Base-by-base conservation (phyloP, 2,888 invertebrate species). In the Miltochrista miniata region DNA sequence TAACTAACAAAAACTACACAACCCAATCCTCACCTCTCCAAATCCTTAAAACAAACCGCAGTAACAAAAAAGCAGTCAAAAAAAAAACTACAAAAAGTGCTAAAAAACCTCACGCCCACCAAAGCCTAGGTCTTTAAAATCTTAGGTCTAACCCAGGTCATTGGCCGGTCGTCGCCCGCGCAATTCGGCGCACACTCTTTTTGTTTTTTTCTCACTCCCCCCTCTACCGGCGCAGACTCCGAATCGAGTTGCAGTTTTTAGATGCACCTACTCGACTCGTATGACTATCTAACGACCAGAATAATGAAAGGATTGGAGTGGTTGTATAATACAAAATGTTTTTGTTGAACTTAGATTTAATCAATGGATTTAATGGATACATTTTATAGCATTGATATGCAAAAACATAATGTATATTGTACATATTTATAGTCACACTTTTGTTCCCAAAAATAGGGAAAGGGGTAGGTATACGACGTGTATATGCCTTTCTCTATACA, bases 201-300 rank as follows among this genome's bases (percentile, higher is more conserved):
- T 73, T 79, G 79, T 71, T 50, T 48, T 45, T 43, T 35, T 46
- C 43, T 40, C 51, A 54, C 61, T 61, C 56, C 48, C 56, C 48
- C 48, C 48, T 43, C 35, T 7, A 37, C 53, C 71, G 56, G 48
- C 70, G 68, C 79, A 75, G 76, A 76, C 77, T 79, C 83, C 72
- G 70, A 85, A 87, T 87, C 88, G 88, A 76, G 85, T 85, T 88
- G 90, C 90, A 87, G 84, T 90, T 90, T 91, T 90, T 91, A 91
- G 90, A 91, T 86, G 87, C 88, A 87, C 90, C 90, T 90, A 90
- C 90, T 89, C 81, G 75, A 75, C 80, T 78, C 77, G 77, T 88
- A 87, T 79, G 85, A 87, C 86, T 89, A 90, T 91, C 90, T 90
- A 91, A 90, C 90, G 81, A 80, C 78, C 48, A 48, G 83, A 51